Conservation (phyloP, 1,140 invertebrate genomes). For the Psix sp. region DNA sequence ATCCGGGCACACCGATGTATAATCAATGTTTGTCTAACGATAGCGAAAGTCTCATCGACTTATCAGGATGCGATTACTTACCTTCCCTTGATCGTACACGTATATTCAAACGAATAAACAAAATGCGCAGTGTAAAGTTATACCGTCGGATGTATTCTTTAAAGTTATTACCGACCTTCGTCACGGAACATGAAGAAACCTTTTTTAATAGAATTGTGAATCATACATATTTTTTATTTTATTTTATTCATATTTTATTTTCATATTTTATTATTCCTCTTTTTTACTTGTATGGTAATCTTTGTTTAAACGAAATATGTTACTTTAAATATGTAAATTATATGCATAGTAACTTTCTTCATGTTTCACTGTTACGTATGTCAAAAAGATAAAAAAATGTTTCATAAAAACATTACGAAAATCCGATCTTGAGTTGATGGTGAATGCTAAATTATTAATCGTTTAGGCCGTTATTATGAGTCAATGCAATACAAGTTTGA, state of each 20-base stretch:
- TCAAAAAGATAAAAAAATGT: conserved; percentile 1
- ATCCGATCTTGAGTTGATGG: conserved; percentile 32
- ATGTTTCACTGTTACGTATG: conserved; percentile 13
- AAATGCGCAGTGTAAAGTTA: conserved; percentile 40
- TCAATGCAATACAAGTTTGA: conserved; percentile 37
- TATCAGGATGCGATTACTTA: conserved; percentile 53
- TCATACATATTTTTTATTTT: neutral
- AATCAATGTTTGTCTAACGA: conserved; percentile 49
- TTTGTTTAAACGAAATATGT: neutral
- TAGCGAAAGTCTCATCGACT: conserved; percentile 36
- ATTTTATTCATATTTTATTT: too few relatives aligned
- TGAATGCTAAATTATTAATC: conserved; percentile 19
- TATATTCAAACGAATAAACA: conserved; percentile 36
- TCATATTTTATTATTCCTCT: too few relatives aligned
- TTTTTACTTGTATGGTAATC: neutral
- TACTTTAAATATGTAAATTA: neutral
- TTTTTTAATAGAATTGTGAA: neutral
- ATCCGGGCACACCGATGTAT: conserved; percentile 70
- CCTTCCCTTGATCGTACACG: conserved; percentile 32
- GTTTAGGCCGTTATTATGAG: conserved; percentile 16
- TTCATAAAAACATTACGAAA: neutral
- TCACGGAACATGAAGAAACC: conserved; percentile 19
- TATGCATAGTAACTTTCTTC: conserved; percentile 17
- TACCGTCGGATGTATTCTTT: conserved; percentile 26
- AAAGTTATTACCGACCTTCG: conserved; percentile 18